Percentiles rank a stretch among this genome's conserved stretches.
These are phyloP conservation scores for Blastomussa wellsi DNA, from an alignment of 92 coral and sea anemone genomes.

Conservation along the genomic window DNA sequence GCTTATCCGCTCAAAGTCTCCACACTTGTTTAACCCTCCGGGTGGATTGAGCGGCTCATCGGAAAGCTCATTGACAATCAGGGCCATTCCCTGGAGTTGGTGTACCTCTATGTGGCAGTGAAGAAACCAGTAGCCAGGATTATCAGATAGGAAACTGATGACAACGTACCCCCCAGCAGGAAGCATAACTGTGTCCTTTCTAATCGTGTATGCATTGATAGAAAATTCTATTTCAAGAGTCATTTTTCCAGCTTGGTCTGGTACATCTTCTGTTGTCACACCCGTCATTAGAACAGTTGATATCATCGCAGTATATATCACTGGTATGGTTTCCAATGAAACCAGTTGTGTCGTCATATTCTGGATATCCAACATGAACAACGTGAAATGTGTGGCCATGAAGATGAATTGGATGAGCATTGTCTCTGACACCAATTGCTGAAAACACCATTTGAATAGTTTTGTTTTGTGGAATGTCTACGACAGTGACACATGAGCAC, in stretches of 20 bases:
- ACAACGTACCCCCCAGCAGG: conserved; percentile 74
- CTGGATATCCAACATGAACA: conserved; percentile 50
- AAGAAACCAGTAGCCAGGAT: conserved; percentile 73
- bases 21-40: conserved; percentile 9
- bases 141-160: conserved; percentile 60
- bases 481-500: conserved; percentile 59
- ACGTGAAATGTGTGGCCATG: conserved; percentile 69
- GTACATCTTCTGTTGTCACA: conserved; percentile 12
- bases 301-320: conserved; percentile 53
- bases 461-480: conserved; percentile 49
- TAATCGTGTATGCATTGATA: conserved; percentile 49
- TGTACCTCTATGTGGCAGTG: conserved; percentile 73
- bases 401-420: conserved; percentile 59
- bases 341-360: conserved; percentile 57
- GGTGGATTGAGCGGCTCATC: not conserved
- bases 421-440: conserved; percentile 31
- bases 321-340: conserved; percentile 39
- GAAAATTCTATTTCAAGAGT: conserved; percentile 36
- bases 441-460: conserved; percentile 57
- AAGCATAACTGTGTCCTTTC: conserved; percentile 66
- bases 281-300: conserved; percentile 27
- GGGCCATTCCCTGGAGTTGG: conserved; percentile 61
- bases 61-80: conserved; percentile 49
- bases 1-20: conserved; percentile 30
- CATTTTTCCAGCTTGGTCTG: conserved; percentile 53